Evolutionary conservation across 1,140 invertebrate genomes (phyloP).

Genomic region (Heliconius melpomene): DNA sequence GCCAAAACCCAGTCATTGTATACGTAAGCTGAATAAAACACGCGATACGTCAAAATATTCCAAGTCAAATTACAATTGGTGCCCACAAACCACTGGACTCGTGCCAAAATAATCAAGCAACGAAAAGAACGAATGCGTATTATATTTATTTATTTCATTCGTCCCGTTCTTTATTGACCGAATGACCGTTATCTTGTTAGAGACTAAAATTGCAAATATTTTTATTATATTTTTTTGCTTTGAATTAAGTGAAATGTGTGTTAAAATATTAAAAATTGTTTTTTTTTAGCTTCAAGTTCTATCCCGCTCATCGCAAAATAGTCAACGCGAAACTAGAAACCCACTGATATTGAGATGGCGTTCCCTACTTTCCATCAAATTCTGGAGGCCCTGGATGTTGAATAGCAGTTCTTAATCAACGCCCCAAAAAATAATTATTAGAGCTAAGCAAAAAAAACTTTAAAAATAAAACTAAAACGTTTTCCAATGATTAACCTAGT

Average conservation of each 20-base stretch:
- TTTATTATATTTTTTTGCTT: too few relatives aligned
- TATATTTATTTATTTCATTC: conserved; percentile 53
- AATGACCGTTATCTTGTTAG: neutral
- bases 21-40: conserved; percentile 25
- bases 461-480: neutral
- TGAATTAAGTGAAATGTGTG: too few relatives aligned
- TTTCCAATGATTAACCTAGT: conserved; percentile 7
- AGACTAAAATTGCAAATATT: neutral
- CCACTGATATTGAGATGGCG: neutral
- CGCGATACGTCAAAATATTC: conserved; percentile 33
- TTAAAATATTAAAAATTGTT: too few relatives aligned
- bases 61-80: conserved; percentile 33
- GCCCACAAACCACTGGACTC: conserved; percentile 56
- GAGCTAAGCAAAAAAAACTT: neutral
- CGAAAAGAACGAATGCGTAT: conserved; percentile 45
- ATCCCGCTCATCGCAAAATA: too few relatives aligned
- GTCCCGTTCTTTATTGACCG: conserved; percentile 44
- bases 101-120: conserved; percentile 69
- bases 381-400: too few relatives aligned
- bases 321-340: too few relatives aligned
- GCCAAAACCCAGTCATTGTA: conserved; percentile 2
- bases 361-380: too few relatives aligned
- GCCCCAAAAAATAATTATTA: too few relatives aligned
- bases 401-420: too few relatives aligned
- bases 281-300: too few relatives aligned